Base-by-base conservation (phyloP, 2,113 vertebrate genomes). In the Sylvilagus bachmani region DNA sequence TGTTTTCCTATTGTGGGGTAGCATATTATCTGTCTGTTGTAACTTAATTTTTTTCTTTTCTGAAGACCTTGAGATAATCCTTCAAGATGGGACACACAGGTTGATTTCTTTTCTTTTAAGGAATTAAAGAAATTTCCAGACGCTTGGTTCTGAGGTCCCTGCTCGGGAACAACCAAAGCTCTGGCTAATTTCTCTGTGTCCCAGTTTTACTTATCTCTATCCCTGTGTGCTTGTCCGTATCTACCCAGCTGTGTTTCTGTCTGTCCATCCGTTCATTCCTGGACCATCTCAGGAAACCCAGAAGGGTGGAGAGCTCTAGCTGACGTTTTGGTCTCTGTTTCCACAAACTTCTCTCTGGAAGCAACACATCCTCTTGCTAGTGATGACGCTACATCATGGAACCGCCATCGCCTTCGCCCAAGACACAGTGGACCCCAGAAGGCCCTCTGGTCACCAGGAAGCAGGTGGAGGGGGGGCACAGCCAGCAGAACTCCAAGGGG, bases 401-500 rank as follows among this genome's bases (percentile, higher is more conserved):
- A 19, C 19, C 19, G 5, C 38, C n/a, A 27, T 5, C 33, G 58
- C 36, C 24, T 12, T n/a, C 21, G 17, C 4, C 24, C 33, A 3
- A 17, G 66, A 85, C 31, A 36, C 55, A 77, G 29, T 5, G 29
- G 49, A 4, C 17, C 0, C 0, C 4, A 9, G 71, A 14, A 7
- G 38, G 44, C 2, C 27, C 31, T 16, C 62, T n/a, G 16, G 13
- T 55, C 73, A 27, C 49, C n/a, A 33, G 92, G 29, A 78, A 58
- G 51, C 49, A 31, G 27, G 17, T 10, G 8, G 49, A 66, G n/a
- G 6, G 10, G 10, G 12, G n/a, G 33, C 49, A 14, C 55, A 51
- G 24, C 16, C 5, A 31, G 14, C 0, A 0, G 5, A 14, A n/a
- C 2, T 31, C 36, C 16, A 9, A 9, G 2, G n/a, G 24, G 21